Base-by-base conservation (phyloP, 2,888 invertebrate genomes). In the Chalcis sispes region DNA sequence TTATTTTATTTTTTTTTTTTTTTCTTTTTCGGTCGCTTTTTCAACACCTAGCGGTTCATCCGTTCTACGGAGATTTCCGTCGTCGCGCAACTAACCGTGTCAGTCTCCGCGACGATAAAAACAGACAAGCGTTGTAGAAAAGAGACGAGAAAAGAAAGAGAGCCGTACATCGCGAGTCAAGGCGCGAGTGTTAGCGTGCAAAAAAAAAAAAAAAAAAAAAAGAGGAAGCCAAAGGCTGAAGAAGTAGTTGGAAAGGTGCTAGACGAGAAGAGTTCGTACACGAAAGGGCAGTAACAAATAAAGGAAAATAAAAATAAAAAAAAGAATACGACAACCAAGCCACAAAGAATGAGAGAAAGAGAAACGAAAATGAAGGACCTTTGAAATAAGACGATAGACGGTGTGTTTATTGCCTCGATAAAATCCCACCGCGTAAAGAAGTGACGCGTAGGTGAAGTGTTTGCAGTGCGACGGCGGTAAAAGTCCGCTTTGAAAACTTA, bases 131-230 rank as follows among this genome's bases (percentile, higher is more conserved):
- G 5, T 4, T 7, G 36, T 10, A 36, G 36, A 15, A 10, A 50
- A 50, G 80, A 77, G 77, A 67, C 76, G 73, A 72, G 79, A 70
- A 76, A n/a, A n/a, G n/a, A n/a, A n/a, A n/a, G n/a, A n/a, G n/a
- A n/a, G n/a, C n/a, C n/a, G n/a, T n/a, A n/a, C n/a, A n/a, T n/a
- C n/a, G n/a, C n/a, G n/a, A 75, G 76, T 67, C 65, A 66, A 62
- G 72, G 1, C 54, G 27, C n/a, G 36, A 36, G 48, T 23, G 18
- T 3, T 20, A 29, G 27, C 13, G 48, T 15, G 27, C 18, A 61
- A 18, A 67, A 71, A 73, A 74, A 48, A 54, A 75, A 74, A 48
- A 54, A 75, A 25, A 42, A 59, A 65, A 66, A 40, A 54, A 66
- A 54, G 50, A 46, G 50, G 46, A 18, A 13, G 46, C 27, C 18